These are phyloP conservation scores for Palloptera scutellata DNA, from an alignment of 2,888 invertebrate genomes.

Conservation along the genomic window DNA sequence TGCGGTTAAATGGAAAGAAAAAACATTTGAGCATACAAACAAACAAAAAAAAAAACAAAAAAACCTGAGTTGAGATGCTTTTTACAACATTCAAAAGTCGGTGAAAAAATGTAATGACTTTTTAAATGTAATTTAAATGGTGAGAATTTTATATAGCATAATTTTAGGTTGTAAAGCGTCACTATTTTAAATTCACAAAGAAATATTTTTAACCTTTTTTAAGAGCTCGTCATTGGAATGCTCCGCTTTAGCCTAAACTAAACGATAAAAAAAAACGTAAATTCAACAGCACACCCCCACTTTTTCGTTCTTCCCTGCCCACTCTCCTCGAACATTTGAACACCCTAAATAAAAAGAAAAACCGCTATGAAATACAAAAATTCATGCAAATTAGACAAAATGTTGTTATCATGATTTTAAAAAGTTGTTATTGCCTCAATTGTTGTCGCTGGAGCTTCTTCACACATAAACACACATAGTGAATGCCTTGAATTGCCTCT, in stretches of 20 bases:
- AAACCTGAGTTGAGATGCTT: too few relatives aligned
- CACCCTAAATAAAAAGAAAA: not conserved
- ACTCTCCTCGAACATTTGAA: not conserved
- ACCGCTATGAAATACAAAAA: conserved; percentile 42
- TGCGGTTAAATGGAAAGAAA: conserved; percentile 36
- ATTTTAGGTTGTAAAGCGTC: too few relatives aligned
- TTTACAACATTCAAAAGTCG: not conserved
- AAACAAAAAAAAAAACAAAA: too few relatives aligned
- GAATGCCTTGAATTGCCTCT: conserved; percentile 39
- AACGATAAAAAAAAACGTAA: not conserved
- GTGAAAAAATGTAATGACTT: conserved; percentile 51
- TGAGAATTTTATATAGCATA: not conserved
- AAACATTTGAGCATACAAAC: too few relatives aligned
- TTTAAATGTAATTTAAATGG: conserved; percentile 61
- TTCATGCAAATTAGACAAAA: conserved; percentile 56
- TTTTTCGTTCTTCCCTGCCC: not conserved
- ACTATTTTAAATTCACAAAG: too few relatives aligned
- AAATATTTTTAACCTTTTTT: too few relatives aligned
- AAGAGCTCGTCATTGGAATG: too few relatives aligned
- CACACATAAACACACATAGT: conserved; percentile 19
- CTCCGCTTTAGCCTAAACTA: too few relatives aligned
- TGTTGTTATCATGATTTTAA: conserved; percentile 52
- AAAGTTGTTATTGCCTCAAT: not conserved
- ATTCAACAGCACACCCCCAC: not conserved
- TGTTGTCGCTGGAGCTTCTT: conserved; percentile 22